Evolutionary conservation across 2,888 invertebrate genomes (phyloP).

Genomic region (Apocheima hispidaria): DNA sequence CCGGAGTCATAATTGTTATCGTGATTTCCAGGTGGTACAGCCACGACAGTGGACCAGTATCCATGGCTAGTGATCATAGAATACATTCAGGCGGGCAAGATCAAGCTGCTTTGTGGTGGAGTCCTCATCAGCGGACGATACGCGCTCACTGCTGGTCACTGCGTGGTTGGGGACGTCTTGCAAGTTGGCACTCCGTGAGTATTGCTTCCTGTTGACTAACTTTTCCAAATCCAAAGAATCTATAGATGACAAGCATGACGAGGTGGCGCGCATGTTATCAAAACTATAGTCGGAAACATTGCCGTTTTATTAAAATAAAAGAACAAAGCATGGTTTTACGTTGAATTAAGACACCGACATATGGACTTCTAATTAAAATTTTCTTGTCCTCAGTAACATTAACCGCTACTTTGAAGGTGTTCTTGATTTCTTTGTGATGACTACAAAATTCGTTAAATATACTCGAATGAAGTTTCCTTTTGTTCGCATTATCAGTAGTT

Average conservation of each 20-base stretch:
- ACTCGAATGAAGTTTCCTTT: too few species aligned
- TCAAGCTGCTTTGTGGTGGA: constrained; percentile 68
- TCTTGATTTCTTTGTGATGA: too few species aligned
- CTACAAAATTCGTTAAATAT: too few species aligned
- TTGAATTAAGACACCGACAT: too few species aligned
- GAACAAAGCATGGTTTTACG: too few species aligned
- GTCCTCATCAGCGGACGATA: constrained; percentile 82
- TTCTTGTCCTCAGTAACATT: too few species aligned
- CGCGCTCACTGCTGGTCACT: constrained; percentile 86
- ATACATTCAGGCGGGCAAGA: constrained; percentile 56
- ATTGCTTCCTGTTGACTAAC: constrained; percentile 30
- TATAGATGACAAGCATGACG: background rate
- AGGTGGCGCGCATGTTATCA: too few species aligned
- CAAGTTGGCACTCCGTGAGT: constrained; percentile 76
- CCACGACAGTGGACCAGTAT: constrained; percentile 80
- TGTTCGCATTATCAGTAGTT: too few species aligned
- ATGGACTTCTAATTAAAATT: background rate
- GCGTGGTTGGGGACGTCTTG: constrained; percentile 70
- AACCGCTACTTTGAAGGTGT: too few species aligned
- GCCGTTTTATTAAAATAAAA: too few species aligned
- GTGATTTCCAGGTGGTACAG: constrained; percentile 56
- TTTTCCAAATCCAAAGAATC: background rate
- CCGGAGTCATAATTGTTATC: background rate
- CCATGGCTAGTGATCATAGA: constrained; percentile 86
- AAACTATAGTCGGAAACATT: too few species aligned